A percentile compares a stretch with the other conserved stretches of the same genome.
phyloP scores from a whole-genome alignment of 2,113 vertebrate genomes.

The Cervus canadensis region DNA sequence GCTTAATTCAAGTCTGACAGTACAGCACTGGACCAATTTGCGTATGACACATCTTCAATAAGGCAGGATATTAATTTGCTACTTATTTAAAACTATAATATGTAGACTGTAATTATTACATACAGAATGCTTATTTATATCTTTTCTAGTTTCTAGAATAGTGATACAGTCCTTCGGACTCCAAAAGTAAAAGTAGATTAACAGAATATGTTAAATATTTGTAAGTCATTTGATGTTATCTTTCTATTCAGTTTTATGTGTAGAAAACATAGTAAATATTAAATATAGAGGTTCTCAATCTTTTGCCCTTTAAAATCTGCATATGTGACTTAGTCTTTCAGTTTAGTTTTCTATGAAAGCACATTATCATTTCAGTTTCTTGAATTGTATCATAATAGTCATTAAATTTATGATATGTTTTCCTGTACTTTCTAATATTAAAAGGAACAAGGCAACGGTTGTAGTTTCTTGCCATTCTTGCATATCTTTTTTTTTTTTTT shows the following conservation, averaged over 20 bases:
- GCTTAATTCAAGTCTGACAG: slow-evolving; percentile 45
- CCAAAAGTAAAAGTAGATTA: background rate
- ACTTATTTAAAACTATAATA: slow-evolving; percentile 17
- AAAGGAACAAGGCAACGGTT: background rate
- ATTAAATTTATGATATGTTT: slow-evolving; percentile 22
- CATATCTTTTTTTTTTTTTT: background rate
- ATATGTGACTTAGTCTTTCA: background rate
- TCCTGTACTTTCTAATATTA: background rate
- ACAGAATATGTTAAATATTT: slow-evolving; percentile 3
- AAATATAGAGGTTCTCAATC: background rate
- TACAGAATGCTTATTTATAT: background rate
- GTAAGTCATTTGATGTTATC: background rate
- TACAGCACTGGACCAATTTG: slow-evolving; percentile 16
- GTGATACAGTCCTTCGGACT: background rate
- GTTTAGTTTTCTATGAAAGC: background rate
- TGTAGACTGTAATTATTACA: background rate
- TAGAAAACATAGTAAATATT: background rate
- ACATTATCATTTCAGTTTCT: background rate
- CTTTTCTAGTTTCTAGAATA: slow-evolving; percentile 21
- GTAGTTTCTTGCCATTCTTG: background rate
- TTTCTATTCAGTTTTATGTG: background rate
- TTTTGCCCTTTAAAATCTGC: background rate
- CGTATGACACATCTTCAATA: background rate
- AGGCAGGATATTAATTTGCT: slow-evolving; percentile 50
- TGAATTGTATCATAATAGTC: background rate